Percentiles rank a stretch among this genome's conserved stretches.
Evolutionary conservation across 1,140 invertebrate species (phyloP).

Genomic region (Bombus ignitus): DNA sequence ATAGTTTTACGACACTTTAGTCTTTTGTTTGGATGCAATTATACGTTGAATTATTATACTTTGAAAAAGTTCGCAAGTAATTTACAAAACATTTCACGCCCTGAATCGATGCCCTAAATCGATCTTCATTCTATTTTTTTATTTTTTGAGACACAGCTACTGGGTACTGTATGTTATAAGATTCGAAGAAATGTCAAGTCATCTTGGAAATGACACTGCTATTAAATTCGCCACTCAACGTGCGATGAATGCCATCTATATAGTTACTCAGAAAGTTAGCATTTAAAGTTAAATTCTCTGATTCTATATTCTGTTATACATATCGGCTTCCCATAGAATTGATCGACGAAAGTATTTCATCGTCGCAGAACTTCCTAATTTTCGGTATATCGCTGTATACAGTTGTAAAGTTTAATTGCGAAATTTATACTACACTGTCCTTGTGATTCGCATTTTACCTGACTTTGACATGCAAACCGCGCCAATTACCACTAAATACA

Average conservation of each 20-base stretch:
- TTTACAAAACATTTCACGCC: background rate
- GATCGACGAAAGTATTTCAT: background rate
- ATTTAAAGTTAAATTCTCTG: background rate
- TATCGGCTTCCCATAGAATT: rapidly evolving
- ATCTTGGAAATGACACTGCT: background rate
- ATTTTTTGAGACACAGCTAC: background rate
- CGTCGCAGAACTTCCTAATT: background rate
- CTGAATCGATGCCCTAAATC: background rate
- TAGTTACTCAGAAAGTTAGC: background rate
- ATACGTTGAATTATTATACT: too few species aligned
- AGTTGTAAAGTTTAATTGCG: background rate
- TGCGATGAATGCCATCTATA: background rate
- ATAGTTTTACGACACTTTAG: too few species aligned
- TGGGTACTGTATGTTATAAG: background rate
- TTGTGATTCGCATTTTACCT: background rate
- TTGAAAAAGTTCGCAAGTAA: background rate
- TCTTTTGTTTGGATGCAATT: too few species aligned
- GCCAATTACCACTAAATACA: background rate
- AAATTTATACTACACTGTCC: background rate
- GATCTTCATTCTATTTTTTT: background rate
- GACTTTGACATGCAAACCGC: background rate
- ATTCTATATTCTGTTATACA: background rate
- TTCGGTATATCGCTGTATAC: background rate
- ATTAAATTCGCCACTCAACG: background rate
- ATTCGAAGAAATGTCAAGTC: background rate